phyloP scores from a whole-genome alignment of 1,140 invertebrate genomes.

The Zophobas morio region DNA sequence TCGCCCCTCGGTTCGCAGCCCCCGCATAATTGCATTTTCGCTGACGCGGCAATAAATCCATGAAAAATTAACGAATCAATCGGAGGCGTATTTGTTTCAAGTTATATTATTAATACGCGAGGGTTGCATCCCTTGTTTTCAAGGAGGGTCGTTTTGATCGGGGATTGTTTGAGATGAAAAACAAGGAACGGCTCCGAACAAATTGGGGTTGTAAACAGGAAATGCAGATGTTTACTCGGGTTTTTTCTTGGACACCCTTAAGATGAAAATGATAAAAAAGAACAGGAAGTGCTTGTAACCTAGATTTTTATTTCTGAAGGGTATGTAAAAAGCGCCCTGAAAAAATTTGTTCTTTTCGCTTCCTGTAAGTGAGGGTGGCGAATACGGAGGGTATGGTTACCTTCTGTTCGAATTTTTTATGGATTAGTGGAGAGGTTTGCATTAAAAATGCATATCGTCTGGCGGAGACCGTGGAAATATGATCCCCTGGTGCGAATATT shows the following conservation, averaged over 20 bases:
- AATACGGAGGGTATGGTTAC: slow-evolving; percentile 15
- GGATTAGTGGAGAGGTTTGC: background rate
- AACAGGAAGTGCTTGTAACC: slow-evolving; percentile 41
- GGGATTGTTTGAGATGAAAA: slow-evolving; percentile 21
- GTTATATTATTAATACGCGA: slow-evolving; percentile 30
- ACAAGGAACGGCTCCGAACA: background rate
- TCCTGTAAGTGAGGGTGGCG: slow-evolving; percentile 6
- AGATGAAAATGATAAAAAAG: slow-evolving; percentile 20
- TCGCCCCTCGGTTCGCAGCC: background rate
- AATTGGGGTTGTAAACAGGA: slow-evolving; percentile 34
- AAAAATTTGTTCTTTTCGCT: slow-evolving; percentile 23
- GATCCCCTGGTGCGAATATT: too few species aligned
- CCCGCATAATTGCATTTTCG: slow-evolving; percentile 20
- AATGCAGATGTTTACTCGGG: slow-evolving; percentile 30
- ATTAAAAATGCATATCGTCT: background rate
- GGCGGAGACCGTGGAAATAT: too few species aligned
- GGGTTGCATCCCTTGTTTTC: slow-evolving; percentile 27
- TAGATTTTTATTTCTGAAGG: slow-evolving; percentile 39
- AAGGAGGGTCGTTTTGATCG: background rate
- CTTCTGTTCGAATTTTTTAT: slow-evolving; percentile 1
- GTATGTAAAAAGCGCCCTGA: background rate
- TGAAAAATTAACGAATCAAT: slow-evolving; percentile 29
- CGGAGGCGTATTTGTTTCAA: slow-evolving; percentile 32
- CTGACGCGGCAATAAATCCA: slow-evolving; percentile 8
- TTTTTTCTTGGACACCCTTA: slow-evolving; percentile 18